Conservation (phyloP, 2,888 invertebrate genomes). For the Sclerodermus sp. region DNA sequence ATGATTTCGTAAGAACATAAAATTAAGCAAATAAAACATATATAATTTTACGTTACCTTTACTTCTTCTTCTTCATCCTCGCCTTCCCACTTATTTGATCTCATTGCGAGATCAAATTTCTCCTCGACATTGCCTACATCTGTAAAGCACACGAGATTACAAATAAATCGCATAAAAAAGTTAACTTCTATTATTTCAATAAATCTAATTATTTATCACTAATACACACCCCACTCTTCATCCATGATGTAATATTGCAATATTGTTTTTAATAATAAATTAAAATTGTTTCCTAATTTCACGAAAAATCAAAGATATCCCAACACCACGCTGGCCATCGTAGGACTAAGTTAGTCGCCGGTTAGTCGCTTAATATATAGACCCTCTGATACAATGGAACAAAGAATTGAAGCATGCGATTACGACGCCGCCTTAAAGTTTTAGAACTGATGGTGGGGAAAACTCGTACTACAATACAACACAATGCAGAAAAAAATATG, state of each 20-base stretch:
- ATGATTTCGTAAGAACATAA: neutral
- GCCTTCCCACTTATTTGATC: slow-evolving; percentile 81
- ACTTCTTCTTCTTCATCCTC: slow-evolving; percentile 86
- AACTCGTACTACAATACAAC: too few species aligned
- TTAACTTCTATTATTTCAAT: slow-evolving; percentile 2
- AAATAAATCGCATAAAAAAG: slow-evolving; percentile 7
- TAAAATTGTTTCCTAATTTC: too few species aligned
- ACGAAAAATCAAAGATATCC: too few species aligned
- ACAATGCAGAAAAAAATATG: too few species aligned
- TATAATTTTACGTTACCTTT: slow-evolving; percentile 64
- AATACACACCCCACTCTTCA: slow-evolving; percentile 70
- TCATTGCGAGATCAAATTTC: slow-evolving; percentile 65
- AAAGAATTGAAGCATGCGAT: too few species aligned
- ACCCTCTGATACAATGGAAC: too few species aligned
- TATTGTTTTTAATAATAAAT: too few species aligned
- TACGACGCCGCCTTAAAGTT: too few species aligned
- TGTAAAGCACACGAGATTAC: slow-evolving; percentile 57
- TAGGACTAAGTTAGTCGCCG: too few species aligned
- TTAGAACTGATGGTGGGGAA: too few species aligned
- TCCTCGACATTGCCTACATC: slow-evolving; percentile 75
- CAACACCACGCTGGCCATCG: too few species aligned
- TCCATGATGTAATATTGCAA: slow-evolving; percentile 59
- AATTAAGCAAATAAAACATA: neutral
- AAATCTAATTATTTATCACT: slow-evolving; percentile 12
- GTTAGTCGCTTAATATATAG: too few species aligned